Base-by-base conservation (phyloP, 1,140 invertebrate species). In the Lutraria rhynchaena region DNA sequence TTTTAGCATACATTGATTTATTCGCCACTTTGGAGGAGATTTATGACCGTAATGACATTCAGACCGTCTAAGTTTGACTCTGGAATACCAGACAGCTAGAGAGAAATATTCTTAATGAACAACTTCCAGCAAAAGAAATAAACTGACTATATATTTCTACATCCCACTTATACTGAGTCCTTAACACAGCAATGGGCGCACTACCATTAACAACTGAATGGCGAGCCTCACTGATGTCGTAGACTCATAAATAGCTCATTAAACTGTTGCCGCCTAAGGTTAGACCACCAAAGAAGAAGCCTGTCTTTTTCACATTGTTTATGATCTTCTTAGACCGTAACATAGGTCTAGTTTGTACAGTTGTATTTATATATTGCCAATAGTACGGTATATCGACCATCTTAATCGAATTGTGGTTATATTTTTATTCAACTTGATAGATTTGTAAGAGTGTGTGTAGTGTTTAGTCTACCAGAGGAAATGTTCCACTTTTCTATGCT, bases 171-270 rank as follows among this genome's bases (percentile, higher is more conserved):
- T 5, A 5, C 5, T 7, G 37, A 41, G 5, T 67, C 22, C 41
- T 67, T 67, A 77, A 77, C 41, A 44, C 41, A 46, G 46, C 75
- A 67, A 77, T 63, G 27, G 49, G 60, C 44, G 44, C 33, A 55
- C 63, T 55, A 67, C 11, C 46, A 67, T 61, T 29, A 53, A 55
- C 35, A 44, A 53, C 46, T 55, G 44, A 44, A n/a, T 51, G 46
- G 61, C 29, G 60, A 65, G 57, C 60, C 55, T 51, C 35, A 41
- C 29, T 49, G 41, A 51, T 77, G 75, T 67, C 75, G 35, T 27
- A 58, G 49, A 55, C 22, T 67, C 75, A 51, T 77, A 77, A 77
- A 77, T 57, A 53, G 46, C 35, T 77, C 75, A 58, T 77, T 65
- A 77, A 77, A 51, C 1, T 77, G 61, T 31, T 55, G 75, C 60